Conservation (phyloP, 2,888 invertebrate genomes). For the Andrena bucephala region DNA sequence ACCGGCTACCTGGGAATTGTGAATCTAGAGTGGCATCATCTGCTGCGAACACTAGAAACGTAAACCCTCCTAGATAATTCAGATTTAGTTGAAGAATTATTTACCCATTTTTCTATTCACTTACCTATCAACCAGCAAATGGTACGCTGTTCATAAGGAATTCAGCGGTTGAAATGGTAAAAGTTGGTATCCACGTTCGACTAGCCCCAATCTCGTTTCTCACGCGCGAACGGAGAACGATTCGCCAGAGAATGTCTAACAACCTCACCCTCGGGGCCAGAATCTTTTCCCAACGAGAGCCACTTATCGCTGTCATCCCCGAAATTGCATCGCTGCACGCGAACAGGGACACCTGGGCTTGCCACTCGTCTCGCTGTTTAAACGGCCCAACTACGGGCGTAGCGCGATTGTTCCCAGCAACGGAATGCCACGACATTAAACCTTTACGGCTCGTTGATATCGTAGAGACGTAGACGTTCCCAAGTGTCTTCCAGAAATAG, state of each 20-base stretch:
- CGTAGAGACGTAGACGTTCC: background rate
- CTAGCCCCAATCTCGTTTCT: slow-evolving; percentile 56
- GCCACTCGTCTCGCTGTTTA: slow-evolving; percentile 16
- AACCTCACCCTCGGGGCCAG: slow-evolving; percentile 40
- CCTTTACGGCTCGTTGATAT: slow-evolving; percentile 9
- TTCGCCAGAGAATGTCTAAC: slow-evolving; percentile 65
- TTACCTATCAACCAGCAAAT: background rate
- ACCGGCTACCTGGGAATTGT: too few relatives aligned
- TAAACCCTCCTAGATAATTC: too few relatives aligned
- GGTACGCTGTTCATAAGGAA: background rate
- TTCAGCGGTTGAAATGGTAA: background rate
- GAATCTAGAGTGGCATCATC: too few relatives aligned
- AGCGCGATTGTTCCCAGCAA: slow-evolving; percentile 15
- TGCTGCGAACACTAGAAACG: too few relatives aligned
- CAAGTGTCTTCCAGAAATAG: slow-evolving; percentile 14
- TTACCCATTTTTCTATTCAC: background rate
- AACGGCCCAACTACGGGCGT: slow-evolving; percentile 4
- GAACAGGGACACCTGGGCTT: slow-evolving; percentile 47
- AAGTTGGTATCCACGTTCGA: slow-evolving; percentile 1
- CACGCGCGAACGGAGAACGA: slow-evolving; percentile 59
- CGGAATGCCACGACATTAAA: slow-evolving; percentile 4
- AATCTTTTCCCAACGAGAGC: slow-evolving; percentile 48
- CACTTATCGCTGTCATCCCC: slow-evolving; percentile 64
- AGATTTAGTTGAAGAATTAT: background rate
- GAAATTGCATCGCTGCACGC: slow-evolving; percentile 71